Evolutionary conservation across 2,113 vertebrate species (phyloP).

Genomic region (Tursiops truncatus): DNA sequence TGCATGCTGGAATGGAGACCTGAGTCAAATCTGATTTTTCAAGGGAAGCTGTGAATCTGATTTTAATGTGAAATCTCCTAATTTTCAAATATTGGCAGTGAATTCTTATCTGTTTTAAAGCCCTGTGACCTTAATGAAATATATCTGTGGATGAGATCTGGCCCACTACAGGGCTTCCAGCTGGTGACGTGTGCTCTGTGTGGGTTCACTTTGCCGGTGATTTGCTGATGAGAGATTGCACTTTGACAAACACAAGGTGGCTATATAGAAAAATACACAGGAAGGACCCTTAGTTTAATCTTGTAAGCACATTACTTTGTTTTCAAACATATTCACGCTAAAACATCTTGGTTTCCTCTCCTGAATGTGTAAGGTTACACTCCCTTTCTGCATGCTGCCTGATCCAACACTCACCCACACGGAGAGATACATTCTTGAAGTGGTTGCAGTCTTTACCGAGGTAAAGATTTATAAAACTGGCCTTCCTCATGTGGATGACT

Average conservation of each 20-base stretch:
- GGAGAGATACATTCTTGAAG: neutral
- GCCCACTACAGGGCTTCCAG: fast-evolving
- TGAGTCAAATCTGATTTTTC: neutral
- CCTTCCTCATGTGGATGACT: neutral
- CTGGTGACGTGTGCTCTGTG: neutral
- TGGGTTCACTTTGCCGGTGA: neutral
- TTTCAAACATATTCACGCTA: neutral
- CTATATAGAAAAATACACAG: neutral
- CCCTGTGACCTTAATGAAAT: neutral
- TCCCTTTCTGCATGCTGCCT: neutral
- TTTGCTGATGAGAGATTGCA: neutral
- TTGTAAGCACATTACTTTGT: neutral
- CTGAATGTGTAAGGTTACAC: neutral
- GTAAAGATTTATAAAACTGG: neutral
- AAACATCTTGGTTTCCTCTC: neutral
- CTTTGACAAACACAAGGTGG: neutral
- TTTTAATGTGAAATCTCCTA: neutral
- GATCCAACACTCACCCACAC: neutral
- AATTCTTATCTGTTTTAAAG: neutral
- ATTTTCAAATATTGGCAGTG: neutral
- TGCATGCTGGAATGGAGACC: neutral
- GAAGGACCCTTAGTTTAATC: neutral
- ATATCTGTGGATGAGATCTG: neutral
- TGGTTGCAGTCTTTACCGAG: neutral
- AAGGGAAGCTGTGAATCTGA: neutral